Percentiles rank a stretch among this genome's conserved stretches.
These are phyloP conservation scores for Toxotes lorentzi DNA, from an alignment of 2,797 vertebrate genomes.

Conservation along the genomic window DNA sequence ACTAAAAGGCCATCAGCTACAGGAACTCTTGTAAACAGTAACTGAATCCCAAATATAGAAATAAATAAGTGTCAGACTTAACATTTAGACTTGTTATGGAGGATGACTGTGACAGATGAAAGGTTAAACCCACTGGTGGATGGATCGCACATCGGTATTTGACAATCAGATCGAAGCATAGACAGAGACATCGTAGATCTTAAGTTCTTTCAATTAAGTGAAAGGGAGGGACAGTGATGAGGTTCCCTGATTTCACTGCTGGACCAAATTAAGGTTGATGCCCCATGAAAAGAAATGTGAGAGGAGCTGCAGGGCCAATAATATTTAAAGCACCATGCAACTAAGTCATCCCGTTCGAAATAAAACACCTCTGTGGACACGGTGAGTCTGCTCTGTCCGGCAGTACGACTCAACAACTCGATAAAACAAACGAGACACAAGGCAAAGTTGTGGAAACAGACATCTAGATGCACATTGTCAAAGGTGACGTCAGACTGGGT, in stretches of 20 bases:
- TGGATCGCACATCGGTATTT: conserved; percentile 1
- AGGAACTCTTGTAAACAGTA: not conserved
- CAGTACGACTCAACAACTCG: conserved; percentile 18
- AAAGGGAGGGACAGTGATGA: conserved; percentile 40
- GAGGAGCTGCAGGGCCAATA: conserved; percentile 67
- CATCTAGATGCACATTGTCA: not conserved
- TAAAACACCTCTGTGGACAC: conserved; percentile 76
- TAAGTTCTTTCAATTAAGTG: conserved; percentile 20
- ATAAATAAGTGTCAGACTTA: not conserved
- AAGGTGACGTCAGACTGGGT: not conserved
- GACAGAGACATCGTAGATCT: conserved; percentile 20
- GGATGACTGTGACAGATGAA: not conserved
- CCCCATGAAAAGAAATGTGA: conserved; percentile 76
- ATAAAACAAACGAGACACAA: not conserved
- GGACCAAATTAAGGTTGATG: conserved; percentile 78
- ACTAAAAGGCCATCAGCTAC: too few relatives aligned
- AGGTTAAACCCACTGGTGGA: conserved; percentile 12
- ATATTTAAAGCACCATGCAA: conserved; percentile 72
- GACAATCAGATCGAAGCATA: conserved; percentile 14
- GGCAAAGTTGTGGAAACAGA: not conserved
- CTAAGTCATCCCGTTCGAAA: conserved; percentile 70
- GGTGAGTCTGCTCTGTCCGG: conserved; percentile 51
- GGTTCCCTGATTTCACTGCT: conserved; percentile 68
- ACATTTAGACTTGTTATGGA: not conserved
- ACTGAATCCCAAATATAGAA: not conserved